Evolutionary conservation across 2,797 vertebrate genomes (phyloP).

Genomic region (Protosalanx chinensis): DNA sequence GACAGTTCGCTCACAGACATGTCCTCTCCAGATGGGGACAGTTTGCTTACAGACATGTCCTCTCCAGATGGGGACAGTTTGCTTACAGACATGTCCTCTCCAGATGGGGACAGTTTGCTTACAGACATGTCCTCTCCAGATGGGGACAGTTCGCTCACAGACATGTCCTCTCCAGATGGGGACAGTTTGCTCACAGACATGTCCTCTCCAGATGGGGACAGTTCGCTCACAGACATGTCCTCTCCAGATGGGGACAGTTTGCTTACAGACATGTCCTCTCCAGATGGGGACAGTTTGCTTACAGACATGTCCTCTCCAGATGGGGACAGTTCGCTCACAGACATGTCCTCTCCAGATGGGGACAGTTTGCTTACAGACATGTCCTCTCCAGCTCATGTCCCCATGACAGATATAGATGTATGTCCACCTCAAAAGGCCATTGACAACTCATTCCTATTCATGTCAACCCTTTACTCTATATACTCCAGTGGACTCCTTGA

Average conservation of each 20-base stretch:
- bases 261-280: conserved; percentile 23
- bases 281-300: no score
- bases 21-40: no score
- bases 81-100: no score
- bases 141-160: no score
- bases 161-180: conserved; percentile 70
- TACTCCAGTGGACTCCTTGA: conserved; percentile 28
- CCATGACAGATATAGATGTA: conserved; percentile 24
- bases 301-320: conserved; percentile 61
- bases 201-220: no score
- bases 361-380: conserved; percentile 22
- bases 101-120: no score
- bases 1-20: no score
- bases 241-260: conserved; percentile 67
- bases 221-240: conserved; percentile 36
- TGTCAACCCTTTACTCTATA: conserved; percentile 42
- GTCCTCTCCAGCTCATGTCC: conserved; percentile 61
- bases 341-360: not conserved
- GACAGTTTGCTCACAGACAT: conserved; percentile 43
- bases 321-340: conserved; percentile 57
- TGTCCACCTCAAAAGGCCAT: conserved; percentile 29
- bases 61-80: no score
- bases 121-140: no score
- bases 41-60: no score
- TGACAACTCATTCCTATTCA: conserved; percentile 34